These are phyloP conservation scores for Xylocopa sonorina DNA, from an alignment of 1,140 invertebrate species.

Conservation along the genomic window DNA sequence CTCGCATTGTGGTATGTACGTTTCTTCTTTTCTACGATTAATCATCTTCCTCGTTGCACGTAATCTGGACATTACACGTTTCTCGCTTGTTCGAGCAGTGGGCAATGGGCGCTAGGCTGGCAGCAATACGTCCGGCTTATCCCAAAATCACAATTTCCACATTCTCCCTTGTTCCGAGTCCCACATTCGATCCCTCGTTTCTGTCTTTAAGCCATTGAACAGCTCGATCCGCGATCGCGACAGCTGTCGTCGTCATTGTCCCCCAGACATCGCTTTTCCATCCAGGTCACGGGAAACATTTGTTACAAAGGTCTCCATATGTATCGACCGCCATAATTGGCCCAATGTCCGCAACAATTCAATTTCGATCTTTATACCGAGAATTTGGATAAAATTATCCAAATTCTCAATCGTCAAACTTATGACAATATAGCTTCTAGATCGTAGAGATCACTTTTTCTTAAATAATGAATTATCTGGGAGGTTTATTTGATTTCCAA, in stretches of 20 bases:
- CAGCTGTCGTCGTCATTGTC: conserved; percentile 27
- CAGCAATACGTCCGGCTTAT: conserved; percentile 29
- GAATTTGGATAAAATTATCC: too few relatives aligned
- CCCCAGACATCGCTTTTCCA: background rate
- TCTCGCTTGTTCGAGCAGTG: background rate
- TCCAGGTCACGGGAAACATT: background rate
- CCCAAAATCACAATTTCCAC: conserved; percentile 46
- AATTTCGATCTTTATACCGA: background rate
- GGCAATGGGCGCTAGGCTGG: background rate
- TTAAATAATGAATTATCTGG: too few relatives aligned
- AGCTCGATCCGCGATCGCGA: conserved; percentile 13
- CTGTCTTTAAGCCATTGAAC: conserved; percentile 12
- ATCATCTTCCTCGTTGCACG: background rate
- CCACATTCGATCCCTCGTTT: conserved; percentile 35
- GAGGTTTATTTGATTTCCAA: background rate
- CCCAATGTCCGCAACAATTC: background rate
- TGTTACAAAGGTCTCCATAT: conserved; percentile 6
- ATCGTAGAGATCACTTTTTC: too few relatives aligned
- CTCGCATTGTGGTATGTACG: background rate
- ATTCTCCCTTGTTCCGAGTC: conserved; percentile 9
- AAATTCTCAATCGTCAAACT: too few relatives aligned
- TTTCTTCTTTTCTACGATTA: background rate
- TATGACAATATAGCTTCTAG: too few relatives aligned
- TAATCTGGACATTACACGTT: background rate
- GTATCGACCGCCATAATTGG: background rate